A percentile compares a stretch with the other conserved stretches of the same genome.
These are phyloP conservation scores for Sebastolobus altivelis DNA, from an alignment of 2,797 vertebrate species.

Conservation along the genomic window DNA sequence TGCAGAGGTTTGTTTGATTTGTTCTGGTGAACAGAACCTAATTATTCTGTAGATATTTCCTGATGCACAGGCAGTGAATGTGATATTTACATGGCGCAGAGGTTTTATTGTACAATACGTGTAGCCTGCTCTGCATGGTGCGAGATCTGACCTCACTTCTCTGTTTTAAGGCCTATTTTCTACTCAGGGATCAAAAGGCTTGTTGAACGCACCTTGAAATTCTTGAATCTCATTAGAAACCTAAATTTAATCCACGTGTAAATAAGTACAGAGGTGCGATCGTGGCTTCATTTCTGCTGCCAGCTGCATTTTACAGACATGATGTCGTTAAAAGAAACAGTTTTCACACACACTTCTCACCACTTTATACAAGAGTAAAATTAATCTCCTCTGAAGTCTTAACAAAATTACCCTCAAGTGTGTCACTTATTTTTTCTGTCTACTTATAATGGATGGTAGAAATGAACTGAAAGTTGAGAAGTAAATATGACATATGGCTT, in stretches of 20 bases:
- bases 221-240: neutral
- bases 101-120: slow-evolving; percentile 21
- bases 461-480: neutral
- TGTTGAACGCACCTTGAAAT: slow-evolving; percentile 9
- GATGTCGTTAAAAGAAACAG: neutral
- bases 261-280: slow-evolving; percentile 17
- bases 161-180: slow-evolving; percentile 36
- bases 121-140: slow-evolving; percentile 7
- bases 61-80: slow-evolving; percentile 8
- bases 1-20: slow-evolving; percentile 41
- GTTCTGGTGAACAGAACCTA: slow-evolving; percentile 24
- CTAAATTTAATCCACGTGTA: slow-evolving; percentile 15
- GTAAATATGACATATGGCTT: neutral
- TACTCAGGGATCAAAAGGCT: slow-evolving; percentile 13
- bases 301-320: neutral
- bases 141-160: slow-evolving; percentile 11
- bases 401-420: neutral
- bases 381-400: neutral
- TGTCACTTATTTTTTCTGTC: neutral
- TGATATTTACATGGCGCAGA: slow-evolving; percentile 25
- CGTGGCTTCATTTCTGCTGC: neutral
- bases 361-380: neutral
- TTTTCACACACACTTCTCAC: neutral
- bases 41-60: slow-evolving; percentile 49
- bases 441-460: neutral